A percentile compares a stretch with the other conserved stretches of the same genome.
Conservation (phyloP, 53 echinoderm and acorn worm genomes). For the Echinarachnius parma region DNA sequence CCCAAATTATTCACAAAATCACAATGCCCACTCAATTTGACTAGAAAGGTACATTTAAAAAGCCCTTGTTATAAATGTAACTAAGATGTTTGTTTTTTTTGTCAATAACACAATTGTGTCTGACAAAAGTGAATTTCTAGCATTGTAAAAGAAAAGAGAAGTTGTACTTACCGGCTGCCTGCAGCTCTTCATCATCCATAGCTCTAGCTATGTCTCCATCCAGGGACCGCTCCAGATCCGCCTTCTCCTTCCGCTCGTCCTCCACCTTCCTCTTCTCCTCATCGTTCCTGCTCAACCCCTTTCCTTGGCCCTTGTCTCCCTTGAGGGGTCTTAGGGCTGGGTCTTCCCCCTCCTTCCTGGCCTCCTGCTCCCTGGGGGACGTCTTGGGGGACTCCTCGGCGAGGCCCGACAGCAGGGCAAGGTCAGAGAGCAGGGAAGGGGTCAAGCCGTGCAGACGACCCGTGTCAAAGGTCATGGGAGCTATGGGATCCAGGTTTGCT, state of each 20-base stretch:
- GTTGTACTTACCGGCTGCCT: background rate
- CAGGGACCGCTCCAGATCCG: conserved; percentile 73
- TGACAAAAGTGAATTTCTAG: no score
- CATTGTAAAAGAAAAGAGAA: no score
- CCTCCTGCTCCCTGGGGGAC: conserved; percentile 16
- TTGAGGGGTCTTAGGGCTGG: background rate
- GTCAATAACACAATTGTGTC: no score
- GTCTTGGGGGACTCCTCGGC: conserved; percentile 64
- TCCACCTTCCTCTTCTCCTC: conserved; percentile 20
- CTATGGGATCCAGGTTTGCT: conserved; percentile 79
- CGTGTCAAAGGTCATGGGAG: conserved; percentile 73
- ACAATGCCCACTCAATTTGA: no score
- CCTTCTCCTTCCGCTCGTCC: conserved; percentile 39
- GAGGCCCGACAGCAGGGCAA: conserved; percentile 80
- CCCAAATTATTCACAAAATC: no score
- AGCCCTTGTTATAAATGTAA: no score
- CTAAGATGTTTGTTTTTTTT: no score
- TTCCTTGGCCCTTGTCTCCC: background rate
- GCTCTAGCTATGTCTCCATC: conserved; percentile 97
- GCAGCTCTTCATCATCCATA: conserved; percentile 74
- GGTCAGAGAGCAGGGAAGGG: conserved; percentile 65
- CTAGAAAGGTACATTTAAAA: no score
- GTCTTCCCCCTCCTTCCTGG: conserved; percentile 13
- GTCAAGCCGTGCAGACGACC: conserved; percentile 63
- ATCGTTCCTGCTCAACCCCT: no score